phyloP scores from a whole-genome alignment of 2,888 invertebrate genomes.

The Agrotis exclamationis region DNA sequence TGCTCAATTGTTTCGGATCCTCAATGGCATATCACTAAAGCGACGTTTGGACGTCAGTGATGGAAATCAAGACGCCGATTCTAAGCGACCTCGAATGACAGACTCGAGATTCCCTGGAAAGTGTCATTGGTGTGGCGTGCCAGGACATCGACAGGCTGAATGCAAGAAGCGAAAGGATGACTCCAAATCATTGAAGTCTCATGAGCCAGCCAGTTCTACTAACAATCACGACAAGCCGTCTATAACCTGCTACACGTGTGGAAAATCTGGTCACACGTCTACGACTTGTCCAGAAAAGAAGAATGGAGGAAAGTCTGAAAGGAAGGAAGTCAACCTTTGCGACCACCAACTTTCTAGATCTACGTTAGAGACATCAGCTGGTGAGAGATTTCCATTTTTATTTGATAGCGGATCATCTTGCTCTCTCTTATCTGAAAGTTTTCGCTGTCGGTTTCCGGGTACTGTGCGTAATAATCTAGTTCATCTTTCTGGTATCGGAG shows the following conservation, averaged over 20 bases:
- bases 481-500: slow-evolving; percentile 11
- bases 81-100: slow-evolving; percentile 10
- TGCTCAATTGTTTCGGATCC: too few species aligned
- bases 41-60: slow-evolving; percentile 8
- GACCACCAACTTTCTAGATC: too few species aligned
- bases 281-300: too few species aligned
- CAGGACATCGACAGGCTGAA: slow-evolving; percentile 11
- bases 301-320: too few species aligned
- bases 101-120: slow-evolving; percentile 11
- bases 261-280: too few species aligned
- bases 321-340: too few species aligned
- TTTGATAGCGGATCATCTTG: slow-evolving; percentile 5
- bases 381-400: too few species aligned
- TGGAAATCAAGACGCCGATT: slow-evolving; percentile 4
- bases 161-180: slow-evolving; percentile 5
- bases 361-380: too few species aligned
- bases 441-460: slow-evolving; percentile 3
- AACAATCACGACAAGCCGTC: slow-evolving; percentile 1
- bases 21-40: slow-evolving; percentile 8
- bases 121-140: slow-evolving; percentile 12
- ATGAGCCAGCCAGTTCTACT: not conserved
- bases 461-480: slow-evolving; percentile 11
- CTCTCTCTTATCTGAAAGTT: not conserved
- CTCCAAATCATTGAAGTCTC: not conserved
- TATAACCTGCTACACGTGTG: too few species aligned